Percentiles rank a stretch among this genome's conserved stretches.
phyloP scores from a whole-genome alignment of 2,797 vertebrate species.

The Chaenodraco wilsoni region DNA sequence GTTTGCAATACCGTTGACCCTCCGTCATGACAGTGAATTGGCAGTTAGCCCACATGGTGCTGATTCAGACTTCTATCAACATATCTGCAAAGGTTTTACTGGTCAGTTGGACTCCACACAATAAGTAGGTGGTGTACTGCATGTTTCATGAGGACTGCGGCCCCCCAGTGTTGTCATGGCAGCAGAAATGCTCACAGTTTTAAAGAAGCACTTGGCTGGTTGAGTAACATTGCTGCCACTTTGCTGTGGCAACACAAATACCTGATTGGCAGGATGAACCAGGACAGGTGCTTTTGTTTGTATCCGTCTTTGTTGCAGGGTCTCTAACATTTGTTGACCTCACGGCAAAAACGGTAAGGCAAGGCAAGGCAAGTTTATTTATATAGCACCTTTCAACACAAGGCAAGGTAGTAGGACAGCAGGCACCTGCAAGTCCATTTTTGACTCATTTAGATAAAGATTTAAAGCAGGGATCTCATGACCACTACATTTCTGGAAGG shows the following conservation, averaged over 20 bases:
- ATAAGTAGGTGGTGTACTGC: conserved; percentile 10
- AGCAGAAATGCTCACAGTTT: conserved; percentile 19
- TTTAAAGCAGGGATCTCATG: conserved; percentile 19
- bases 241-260: conserved; percentile 24
- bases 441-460: conserved; percentile 36
- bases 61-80: conserved; percentile 35
- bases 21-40: conserved; percentile 11
- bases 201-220: conserved; percentile 31
- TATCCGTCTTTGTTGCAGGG: conserved; percentile 17
- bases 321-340: conserved; percentile 36
- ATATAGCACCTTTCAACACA: too few relatives aligned
- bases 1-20: conserved; percentile 18
- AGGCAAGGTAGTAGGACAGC: conserved; percentile 4
- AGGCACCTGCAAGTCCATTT: conserved; percentile 12
- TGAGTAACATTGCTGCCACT: conserved; percentile 25
- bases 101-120: conserved; percentile 13
- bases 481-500: conserved; percentile 38
- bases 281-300: conserved; percentile 49
- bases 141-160: conserved; percentile 31
- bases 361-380: too few relatives aligned
- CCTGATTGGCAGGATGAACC: conserved; percentile 24
- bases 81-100: conserved; percentile 33
- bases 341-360: conserved; percentile 15
- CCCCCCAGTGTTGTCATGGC: conserved; percentile 35
- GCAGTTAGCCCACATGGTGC: conserved; percentile 11